phyloP scores from a whole-genome alignment of 1,140 invertebrate species.

The Planococcus citri region DNA sequence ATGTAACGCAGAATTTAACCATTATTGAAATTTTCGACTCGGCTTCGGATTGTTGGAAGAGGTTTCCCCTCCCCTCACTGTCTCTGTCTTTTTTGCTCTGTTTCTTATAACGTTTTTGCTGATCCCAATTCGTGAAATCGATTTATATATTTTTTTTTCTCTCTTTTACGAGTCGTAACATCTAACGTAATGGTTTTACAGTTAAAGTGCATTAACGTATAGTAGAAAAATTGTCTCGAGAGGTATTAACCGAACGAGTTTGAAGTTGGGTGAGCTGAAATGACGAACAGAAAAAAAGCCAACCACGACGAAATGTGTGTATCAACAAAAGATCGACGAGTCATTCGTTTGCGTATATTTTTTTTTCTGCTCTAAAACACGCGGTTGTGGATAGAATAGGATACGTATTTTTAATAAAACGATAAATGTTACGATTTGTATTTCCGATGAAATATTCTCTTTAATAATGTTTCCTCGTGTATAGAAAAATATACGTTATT shows the following conservation, averaged over 20 bases:
- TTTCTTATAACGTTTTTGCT: not conserved
- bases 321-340: not conserved
- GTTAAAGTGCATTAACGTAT: not conserved
- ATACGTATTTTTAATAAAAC: not conserved
- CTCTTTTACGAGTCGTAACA: too few species aligned
- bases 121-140: not conserved
- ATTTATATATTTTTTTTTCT: not conserved
- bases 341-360: not conserved
- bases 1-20: not conserved
- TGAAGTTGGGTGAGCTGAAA: not conserved
- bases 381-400: too few species aligned
- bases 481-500: not conserved
- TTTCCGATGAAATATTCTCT: not conserved
- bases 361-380: not conserved
- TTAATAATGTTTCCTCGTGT: not conserved
- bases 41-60: not conserved
- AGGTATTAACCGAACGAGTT: not conserved
- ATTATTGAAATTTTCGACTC: not conserved
- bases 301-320: not conserved
- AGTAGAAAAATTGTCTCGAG: not conserved
- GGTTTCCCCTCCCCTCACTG: too few species aligned
- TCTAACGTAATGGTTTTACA: not conserved
- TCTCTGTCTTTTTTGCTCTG: too few species aligned
- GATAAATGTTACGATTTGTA: not conserved
- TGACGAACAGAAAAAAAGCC: not conserved